Conservation (phyloP, 1,140 invertebrate species). For the Conus betulinus region DNA sequence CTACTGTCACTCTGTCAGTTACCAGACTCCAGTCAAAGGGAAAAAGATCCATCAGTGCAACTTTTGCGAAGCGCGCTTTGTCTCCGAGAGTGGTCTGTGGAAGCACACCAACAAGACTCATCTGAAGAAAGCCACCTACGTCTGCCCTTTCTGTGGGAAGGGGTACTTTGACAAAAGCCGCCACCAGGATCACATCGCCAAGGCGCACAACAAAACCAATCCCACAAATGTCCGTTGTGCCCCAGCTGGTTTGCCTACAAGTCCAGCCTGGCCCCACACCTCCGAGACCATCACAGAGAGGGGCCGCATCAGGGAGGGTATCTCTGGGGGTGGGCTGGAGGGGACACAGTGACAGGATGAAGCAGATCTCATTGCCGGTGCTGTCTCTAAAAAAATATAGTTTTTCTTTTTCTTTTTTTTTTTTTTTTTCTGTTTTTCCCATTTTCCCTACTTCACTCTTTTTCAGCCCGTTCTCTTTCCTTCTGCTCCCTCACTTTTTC, state of each 20-base stretch:
- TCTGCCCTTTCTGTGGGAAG: constrained; percentile 12
- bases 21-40: not conserved
- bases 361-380: not conserved
- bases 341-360: not conserved
- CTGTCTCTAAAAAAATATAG: not conserved
- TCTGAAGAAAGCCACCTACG: constrained; percentile 14
- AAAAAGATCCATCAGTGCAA: not conserved
- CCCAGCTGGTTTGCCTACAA: constrained; percentile 19
- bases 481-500: not conserved
- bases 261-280: constrained; percentile 1
- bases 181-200: not conserved
- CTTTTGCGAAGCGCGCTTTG: not conserved
- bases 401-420: too few species aligned
- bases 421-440: too few species aligned
- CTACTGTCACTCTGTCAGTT: not conserved
- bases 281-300: not conserved
- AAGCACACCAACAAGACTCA: constrained; percentile 13
- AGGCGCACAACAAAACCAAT: not conserved
- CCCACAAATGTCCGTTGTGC: not conserved
- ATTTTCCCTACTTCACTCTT: too few species aligned
- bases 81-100: constrained; percentile 10
- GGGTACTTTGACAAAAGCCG: constrained; percentile 12
- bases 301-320: not conserved
- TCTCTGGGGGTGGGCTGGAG: not conserved
- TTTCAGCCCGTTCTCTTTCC: not conserved